Percentiles rank a stretch among this genome's conserved stretches.
Conservation (phyloP, 2,113 vertebrate species). For the Chlorocebus sabaeus region DNA sequence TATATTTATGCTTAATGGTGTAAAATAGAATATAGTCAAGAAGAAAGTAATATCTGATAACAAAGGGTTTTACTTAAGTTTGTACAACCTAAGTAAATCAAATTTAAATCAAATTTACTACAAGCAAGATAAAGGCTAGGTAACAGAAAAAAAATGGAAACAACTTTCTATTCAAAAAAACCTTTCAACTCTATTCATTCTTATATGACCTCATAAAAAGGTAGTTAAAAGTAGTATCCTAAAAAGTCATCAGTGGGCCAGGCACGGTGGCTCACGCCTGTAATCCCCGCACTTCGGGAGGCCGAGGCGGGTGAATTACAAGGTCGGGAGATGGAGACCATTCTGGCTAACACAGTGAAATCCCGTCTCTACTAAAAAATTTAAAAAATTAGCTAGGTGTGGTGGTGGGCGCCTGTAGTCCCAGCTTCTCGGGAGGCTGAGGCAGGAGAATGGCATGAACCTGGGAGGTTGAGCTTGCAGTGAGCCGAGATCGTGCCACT, state of each 20-base stretch:
- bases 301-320: too few relatives aligned
- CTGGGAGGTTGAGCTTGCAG: too few relatives aligned
- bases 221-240: not conserved
- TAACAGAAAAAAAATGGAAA: not conserved
- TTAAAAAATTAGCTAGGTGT: too few relatives aligned
- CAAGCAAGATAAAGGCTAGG: not conserved
- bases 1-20: not conserved
- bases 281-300: too few relatives aligned
- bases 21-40: not conserved
- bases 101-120: not conserved
- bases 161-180: not conserved
- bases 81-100: not conserved
- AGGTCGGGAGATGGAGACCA: too few relatives aligned
- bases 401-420: too few relatives aligned
- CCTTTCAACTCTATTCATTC: not conserved
- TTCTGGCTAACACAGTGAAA: too few relatives aligned
- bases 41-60: not conserved
- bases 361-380: too few relatives aligned
- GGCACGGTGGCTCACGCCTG: too few relatives aligned
- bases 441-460: not conserved
- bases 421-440: too few relatives aligned
- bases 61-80: not conserved
- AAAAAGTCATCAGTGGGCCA: too few relatives aligned
- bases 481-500: too few relatives aligned
- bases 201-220: not conserved